A percentile compares a stretch with the other conserved stretches of the same genome.
phyloP scores from a whole-genome alignment of 2,113 vertebrate genomes.

The Arothron firmamentum region DNA sequence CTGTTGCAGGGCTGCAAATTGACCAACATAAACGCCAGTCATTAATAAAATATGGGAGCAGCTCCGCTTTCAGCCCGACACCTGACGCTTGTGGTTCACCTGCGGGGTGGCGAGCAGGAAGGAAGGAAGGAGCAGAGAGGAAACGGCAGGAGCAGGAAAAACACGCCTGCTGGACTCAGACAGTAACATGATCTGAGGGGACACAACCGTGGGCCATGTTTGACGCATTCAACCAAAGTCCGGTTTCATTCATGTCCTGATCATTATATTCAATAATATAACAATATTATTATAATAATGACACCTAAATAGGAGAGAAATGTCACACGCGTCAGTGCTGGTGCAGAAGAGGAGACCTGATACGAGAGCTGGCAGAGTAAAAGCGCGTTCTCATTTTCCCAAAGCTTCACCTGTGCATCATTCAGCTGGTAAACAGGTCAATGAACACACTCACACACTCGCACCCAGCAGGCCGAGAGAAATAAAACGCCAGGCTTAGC shows the following conservation, averaged over 20 bases:
- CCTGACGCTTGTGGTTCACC: conserved; percentile 57
- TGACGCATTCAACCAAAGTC: too few species aligned
- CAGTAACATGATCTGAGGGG: too few species aligned
- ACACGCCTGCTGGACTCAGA: conserved; percentile 21
- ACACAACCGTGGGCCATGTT: too few species aligned
- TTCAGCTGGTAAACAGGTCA: conserved; percentile 60
- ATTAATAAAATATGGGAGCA: conserved; percentile 71
- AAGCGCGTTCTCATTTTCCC: conserved; percentile 45
- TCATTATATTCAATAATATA: too few species aligned
- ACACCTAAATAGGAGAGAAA: too few species aligned
- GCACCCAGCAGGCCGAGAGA: conserved; percentile 9
- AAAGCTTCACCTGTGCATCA: conserved; percentile 59
- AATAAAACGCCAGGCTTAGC: conserved; percentile 7
- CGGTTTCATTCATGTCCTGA: too few species aligned
- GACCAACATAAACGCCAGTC: conserved; percentile 65
- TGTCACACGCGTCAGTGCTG: too few species aligned
- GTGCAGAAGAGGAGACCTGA: conserved; percentile 39
- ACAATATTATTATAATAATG: too few species aligned
- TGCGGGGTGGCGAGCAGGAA: conserved; percentile 44
- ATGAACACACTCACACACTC: conserved; percentile 35
- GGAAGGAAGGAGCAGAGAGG: conserved; percentile 39
- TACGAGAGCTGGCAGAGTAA: conserved; percentile 47
- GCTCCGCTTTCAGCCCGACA: conserved; percentile 70
- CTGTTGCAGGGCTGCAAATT: conserved; percentile 54
- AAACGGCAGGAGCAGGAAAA: conserved; percentile 35